phyloP scores from a whole-genome alignment of 2,113 vertebrate species.

The Naja naja region DNA sequence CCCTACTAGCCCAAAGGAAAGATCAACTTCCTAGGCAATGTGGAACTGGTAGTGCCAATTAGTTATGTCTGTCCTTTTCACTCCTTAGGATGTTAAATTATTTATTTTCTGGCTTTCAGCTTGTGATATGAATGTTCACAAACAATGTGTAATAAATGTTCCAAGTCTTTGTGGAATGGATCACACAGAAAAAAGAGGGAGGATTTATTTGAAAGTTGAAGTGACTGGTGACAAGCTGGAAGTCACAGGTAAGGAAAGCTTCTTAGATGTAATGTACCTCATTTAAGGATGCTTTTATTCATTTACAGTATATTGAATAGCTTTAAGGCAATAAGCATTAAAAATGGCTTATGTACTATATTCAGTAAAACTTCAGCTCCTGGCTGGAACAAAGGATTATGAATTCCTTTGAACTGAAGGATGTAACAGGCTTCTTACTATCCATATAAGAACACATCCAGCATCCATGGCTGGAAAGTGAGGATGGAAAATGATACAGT shows the following conservation, averaged over 20 bases:
- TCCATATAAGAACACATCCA: not conserved
- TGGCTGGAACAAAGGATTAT: not conserved
- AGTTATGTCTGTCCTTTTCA: not conserved
- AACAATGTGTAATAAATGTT: constrained; percentile 94
- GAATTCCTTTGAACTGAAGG: not conserved
- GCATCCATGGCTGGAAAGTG: not conserved
- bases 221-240: constrained; percentile 85
- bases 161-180: constrained; percentile 95
- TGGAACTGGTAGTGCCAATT: not conserved
- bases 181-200: constrained; percentile 91
- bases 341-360: not conserved
- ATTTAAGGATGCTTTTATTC: not conserved
- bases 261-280: not conserved
- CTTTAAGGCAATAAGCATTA: not conserved
- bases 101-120: constrained; percentile 69
- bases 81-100: constrained; percentile 17
- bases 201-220: constrained; percentile 92
- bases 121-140: constrained; percentile 97
- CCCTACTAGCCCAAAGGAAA: not conserved
- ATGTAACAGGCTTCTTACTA: not conserved
- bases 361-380: not conserved
- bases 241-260: constrained; percentile 80
- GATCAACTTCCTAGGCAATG: not conserved
- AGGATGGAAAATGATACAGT: not conserved
- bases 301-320: not conserved